Conservation (phyloP, 2,797 vertebrate genomes). For the Oreortyx pictus region DNA sequence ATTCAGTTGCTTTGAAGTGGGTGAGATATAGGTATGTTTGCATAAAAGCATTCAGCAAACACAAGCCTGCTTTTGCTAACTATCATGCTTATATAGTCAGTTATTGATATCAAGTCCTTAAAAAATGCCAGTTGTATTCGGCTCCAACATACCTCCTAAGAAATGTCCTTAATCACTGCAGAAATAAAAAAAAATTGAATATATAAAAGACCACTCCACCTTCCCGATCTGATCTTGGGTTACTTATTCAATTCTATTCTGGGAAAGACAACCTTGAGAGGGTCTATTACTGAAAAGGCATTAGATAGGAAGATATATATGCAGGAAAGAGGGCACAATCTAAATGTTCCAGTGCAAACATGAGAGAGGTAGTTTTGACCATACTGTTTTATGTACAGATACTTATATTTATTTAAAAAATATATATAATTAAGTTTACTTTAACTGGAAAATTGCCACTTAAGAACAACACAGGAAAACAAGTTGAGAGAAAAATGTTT, state of each 20-base stretch:
- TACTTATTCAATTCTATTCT: not conserved
- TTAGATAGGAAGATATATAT: fast-evolving
- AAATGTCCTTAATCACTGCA: not conserved
- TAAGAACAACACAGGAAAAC: not conserved
- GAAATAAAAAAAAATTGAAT: not conserved
- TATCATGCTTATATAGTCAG: not conserved
- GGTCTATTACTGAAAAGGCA: not conserved
- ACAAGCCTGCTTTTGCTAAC: not conserved
- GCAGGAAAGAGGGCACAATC: not conserved
- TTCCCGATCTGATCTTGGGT: not conserved
- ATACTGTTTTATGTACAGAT: not conserved
- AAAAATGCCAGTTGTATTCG: not conserved
- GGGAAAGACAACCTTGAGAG: not conserved
- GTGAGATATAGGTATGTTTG: not conserved
- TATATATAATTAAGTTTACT: not conserved
- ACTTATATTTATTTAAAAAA: not conserved
- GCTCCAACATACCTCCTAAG: not conserved
- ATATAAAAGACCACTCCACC: not conserved
- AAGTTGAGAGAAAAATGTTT: not conserved
- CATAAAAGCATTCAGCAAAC: not conserved
- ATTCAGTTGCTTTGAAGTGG: not conserved
- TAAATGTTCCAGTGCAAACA: not conserved
- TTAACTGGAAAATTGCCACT: not conserved
- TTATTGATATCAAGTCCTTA: not conserved
- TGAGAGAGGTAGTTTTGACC: fast-evolving